Base-by-base conservation (phyloP, 2,888 invertebrate species). In the Serripes groenlandicus region DNA sequence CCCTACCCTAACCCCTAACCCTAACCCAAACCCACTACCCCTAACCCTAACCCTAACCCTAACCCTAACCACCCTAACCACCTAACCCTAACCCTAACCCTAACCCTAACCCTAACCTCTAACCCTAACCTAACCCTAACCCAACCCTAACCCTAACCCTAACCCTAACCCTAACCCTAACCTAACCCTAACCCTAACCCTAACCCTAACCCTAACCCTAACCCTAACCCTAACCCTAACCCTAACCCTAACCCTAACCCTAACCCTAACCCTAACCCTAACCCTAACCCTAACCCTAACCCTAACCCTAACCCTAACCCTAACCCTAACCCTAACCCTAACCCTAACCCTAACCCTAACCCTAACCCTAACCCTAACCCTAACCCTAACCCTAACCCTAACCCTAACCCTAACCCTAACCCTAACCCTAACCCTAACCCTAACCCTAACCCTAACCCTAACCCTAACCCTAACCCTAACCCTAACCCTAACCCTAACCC, bases 141-240 rank as follows among this genome's bases (percentile, higher is more conserved):
- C 78, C 71, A 78, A 74, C 68, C 78, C 76, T 70, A 74, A 69
- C 70, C 74, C 71, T 62, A 80, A 69, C 76, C 89, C 89, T 83
- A 81, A 81, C 81, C 83, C 62, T 62, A 62, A 62, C 30, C 62
- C 62, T 34, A 32, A 62, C 23, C 58, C 58, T 26, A 26, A 58
- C 86, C 81, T 80, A 86, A 86, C 89, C 89, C 87, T 82, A 89
- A 86, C 89, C 86, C 86, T 83, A 88, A 85, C 88, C 88, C 87
- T 81, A 75, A 75, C 75, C 78, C 75, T 68, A 78, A 75, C 75
- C 78, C 75, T 68, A 71, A 76, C 76, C 81, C 78, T 75, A 78
- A 82, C 78, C 82, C 82, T 78, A 78, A 82, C 78, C 82, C 82
- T 82, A 82, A 82, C 82, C 82, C 78, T 78, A 81, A 77, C 81